Evolutionary conservation across 2,797 vertebrate species (phyloP), one percentile per base, ranked within the genome.

Genomic region (Chlorospingus flavigularis): DNA sequence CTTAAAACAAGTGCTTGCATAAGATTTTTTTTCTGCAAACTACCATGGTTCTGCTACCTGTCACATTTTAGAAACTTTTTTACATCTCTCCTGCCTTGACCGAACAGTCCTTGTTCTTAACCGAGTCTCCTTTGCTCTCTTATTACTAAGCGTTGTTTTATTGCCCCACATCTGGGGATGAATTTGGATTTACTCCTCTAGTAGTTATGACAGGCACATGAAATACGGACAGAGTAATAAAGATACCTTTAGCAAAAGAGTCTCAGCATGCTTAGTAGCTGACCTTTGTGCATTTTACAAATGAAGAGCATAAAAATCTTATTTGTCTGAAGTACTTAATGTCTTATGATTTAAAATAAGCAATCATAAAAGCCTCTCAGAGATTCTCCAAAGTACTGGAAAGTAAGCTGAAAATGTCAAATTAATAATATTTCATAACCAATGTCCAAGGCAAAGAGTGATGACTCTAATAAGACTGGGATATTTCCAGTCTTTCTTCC

Each of bases 281-380:
- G 45, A 23, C 28, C 26, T 80, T 71, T 42, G 9, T n/a, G 23
- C 30, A 30, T 66, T 94, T 68, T 65, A 73, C n/a, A 85, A 63
- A 15, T 40, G 40, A 87, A 85, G 40, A 71, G 9, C 43, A 57
- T 40, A 80, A 77, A 82, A 80, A 45, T 45, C 35, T 37, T 70
- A 53, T 18, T 80, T 86, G 8, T 75, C 62, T 84, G n/a, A 81
- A 86, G 24, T 39, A 57, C 50, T 80, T 75, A 88, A 24, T 63
- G n/a, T 35, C 25, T 76, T 66, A 40, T 77, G 14, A 78, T 74
- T 82, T 89, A 73, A 84, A 87, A 82, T 82, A 91, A 87, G 26
- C 17, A 70, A 55, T 30, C 30, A 47, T 62, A 76, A 39, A 28
- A 84, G 11, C 13, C 21, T 63, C 48, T 87, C 37, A 83, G 57